Evolutionary conservation across 2,113 vertebrate species (phyloP).

Genomic region (Galeopterus variegatus): DNA sequence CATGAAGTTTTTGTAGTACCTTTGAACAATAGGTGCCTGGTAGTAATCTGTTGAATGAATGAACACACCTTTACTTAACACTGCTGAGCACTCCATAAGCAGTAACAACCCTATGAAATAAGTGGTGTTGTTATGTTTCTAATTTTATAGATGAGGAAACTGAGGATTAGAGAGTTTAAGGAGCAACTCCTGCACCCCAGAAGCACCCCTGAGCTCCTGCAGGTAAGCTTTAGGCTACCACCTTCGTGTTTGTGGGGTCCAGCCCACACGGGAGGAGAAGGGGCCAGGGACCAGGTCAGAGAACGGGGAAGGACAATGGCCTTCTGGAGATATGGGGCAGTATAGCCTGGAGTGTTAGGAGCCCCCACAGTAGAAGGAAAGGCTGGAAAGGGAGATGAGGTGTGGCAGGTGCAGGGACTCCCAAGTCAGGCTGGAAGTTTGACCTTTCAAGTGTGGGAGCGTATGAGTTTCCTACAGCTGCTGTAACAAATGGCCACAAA

Average conservation of each 20-base stretch:
- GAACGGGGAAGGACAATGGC: fast-evolving
- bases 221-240: too few species aligned
- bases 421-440: not conserved
- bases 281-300: not conserved
- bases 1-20: too few species aligned
- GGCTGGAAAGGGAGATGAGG: not conserved
- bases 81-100: too few species aligned
- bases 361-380: not conserved
- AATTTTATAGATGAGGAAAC: not conserved
- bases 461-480: fast-evolving
- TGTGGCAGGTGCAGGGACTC: not conserved
- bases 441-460: too few species aligned
- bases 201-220: not conserved
- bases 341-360: not conserved
- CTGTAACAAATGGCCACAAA: not conserved
- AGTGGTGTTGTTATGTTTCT: not conserved
- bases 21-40: not conserved
- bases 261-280: not conserved
- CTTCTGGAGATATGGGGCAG: too few species aligned
- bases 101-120: not conserved
- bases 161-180: not conserved
- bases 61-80: not conserved
- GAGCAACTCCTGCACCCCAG: not conserved
- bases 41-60: not conserved
- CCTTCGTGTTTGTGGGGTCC: not conserved